Conservation (phyloP, 2,888 invertebrate species). For the Acleris cristana region DNA sequence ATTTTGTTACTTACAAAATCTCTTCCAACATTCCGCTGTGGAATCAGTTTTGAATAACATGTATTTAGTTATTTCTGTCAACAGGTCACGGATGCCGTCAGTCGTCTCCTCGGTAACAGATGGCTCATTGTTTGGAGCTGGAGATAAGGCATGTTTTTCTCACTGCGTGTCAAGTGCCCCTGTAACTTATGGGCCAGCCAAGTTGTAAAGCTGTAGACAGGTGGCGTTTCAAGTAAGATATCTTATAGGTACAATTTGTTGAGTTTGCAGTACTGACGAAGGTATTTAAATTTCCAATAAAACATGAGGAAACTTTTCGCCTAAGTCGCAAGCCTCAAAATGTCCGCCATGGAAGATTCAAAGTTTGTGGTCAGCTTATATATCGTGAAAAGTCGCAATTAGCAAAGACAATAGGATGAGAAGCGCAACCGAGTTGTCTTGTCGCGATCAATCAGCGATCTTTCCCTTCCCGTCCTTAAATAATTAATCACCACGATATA, state of each 20-base stretch:
- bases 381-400: constrained; percentile 78
- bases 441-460: constrained; percentile 78
- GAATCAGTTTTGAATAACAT: constrained; percentile 33
- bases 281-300: too few species aligned
- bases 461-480: constrained; percentile 61
- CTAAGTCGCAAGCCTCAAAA: background rate
- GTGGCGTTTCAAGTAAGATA: constrained; percentile 2
- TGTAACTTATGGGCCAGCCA: constrained; percentile 19
- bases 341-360: constrained; percentile 2
- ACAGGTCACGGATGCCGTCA: constrained; percentile 69
- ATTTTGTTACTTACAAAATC: background rate
- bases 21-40: constrained; percentile 18
- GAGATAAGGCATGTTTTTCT: constrained; percentile 65
- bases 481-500: constrained; percentile 81
- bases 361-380: constrained; percentile 37
- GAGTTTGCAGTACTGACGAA: background rate
- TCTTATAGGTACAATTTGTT: background rate
- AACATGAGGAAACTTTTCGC: too few species aligned
- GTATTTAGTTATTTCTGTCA: constrained; percentile 51
- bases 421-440: constrained; percentile 62
- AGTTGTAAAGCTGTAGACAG: constrained; percentile 12
- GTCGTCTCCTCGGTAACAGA: constrained; percentile 67
- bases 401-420: constrained; percentile 72
- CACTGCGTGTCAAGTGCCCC: constrained; percentile 28
- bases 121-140: constrained; percentile 64